Evolutionary conservation across 2,113 vertebrate genomes (phyloP), one percentile per base, ranked within the genome.

Genomic region (Cyanoliseus patagonus): DNA sequence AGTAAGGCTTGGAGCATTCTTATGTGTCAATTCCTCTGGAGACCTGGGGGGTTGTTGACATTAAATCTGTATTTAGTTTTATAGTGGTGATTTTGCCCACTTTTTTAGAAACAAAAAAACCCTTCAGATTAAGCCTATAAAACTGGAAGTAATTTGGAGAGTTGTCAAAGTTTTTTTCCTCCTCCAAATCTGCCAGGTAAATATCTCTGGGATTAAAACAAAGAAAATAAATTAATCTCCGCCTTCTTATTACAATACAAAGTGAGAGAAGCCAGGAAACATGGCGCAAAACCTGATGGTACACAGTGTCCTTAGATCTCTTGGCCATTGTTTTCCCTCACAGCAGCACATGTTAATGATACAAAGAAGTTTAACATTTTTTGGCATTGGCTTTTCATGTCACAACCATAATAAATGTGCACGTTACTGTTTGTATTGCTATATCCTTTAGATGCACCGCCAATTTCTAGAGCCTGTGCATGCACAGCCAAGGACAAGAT

Each of bases 231-330:
- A 94, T 84, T 86, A 90, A 88, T 92, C 92, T 90, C 92, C 31
- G 0, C 92, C 88, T 92, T 90, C 73, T 90, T 96, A 78, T 95
- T 95, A 96, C 95, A 96, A 97, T 95, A 94, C 93, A 96, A 91
- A 97, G 86, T 94, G 93, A 84, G 66, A 90, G 92, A 83, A 96
- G 88, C 44, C 95, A 96, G 95, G 96, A 97, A 97, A 89, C 66
- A 88, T 25, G 4, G 83, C 2, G 2, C 92, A 93, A 93, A 96
- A 96, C 83, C 90, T 97, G 93, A 95, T 94, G 94, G 97, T 96
- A 97, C 95, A 97, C 90, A 30, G 90, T 95, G 95, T 97, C 95
- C 95, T 94, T 53, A 97, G 89, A 96, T 94, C 92, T 84, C 74
- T 95, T 90, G 85, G 67, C 91, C 64, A 94, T 94, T 94, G 88